Conservation (phyloP, 2,113 vertebrate genomes). For the Forbesichthys papilliferus region DNA sequence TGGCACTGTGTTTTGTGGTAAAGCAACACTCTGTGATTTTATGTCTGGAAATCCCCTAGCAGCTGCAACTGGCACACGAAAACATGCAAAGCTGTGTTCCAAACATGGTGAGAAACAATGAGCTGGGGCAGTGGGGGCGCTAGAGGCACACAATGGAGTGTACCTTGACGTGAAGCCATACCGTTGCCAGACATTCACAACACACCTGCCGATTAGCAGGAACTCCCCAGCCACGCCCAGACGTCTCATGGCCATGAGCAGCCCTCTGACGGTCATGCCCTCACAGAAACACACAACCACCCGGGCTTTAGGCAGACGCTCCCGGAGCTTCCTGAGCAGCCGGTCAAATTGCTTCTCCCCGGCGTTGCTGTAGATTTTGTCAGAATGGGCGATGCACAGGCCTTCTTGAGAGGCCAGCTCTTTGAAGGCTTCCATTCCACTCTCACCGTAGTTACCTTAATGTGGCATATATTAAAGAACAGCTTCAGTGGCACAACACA, state of each 20-base stretch:
- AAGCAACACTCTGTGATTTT: too few species aligned
- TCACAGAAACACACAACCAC: constrained; percentile 98
- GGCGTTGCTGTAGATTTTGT: constrained; percentile 99
- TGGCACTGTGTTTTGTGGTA: too few species aligned
- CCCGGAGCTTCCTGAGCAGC: constrained; percentile 91
- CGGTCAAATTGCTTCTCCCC: constrained; percentile 95
- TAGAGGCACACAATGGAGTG: background rate
- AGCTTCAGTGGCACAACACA: background rate
- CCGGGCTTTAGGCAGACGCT: constrained; percentile 91
- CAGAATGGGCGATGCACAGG: constrained; percentile 93
- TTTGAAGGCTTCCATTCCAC: constrained; percentile 98
- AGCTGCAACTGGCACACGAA: too few species aligned
- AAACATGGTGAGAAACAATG: too few species aligned
- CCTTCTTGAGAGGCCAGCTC: constrained; percentile 94
- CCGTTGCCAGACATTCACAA: background rate
- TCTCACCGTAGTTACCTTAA: constrained; percentile 96
- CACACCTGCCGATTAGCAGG: constrained; percentile 93
- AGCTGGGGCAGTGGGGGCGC: background rate
- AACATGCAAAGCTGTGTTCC: too few species aligned
- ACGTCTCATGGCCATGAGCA: constrained; percentile 94
- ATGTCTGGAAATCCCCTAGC: too few species aligned
- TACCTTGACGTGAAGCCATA: background rate
- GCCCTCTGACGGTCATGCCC: constrained; percentile 95
- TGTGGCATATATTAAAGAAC: constrained; percentile 2
- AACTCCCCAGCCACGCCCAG: constrained; percentile 91